phyloP scores from a whole-genome alignment of 2,797 vertebrate genomes.

The Scleropages formosus region DNA sequence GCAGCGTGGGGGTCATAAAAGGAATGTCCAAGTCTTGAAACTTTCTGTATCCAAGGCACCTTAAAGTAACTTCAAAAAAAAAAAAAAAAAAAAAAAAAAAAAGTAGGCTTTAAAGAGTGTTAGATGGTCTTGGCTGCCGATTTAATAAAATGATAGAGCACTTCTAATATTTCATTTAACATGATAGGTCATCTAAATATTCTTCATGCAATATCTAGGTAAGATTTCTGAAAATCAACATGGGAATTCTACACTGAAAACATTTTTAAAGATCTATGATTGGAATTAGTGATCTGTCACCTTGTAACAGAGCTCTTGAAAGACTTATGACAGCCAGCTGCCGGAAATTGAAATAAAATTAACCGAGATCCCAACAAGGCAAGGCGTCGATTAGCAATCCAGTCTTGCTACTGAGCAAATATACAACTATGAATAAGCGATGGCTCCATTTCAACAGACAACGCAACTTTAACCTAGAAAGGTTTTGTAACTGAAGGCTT shows the following conservation, averaged over 20 bases:
- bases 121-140: no score
- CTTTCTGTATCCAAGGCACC: no score
- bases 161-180: no score
- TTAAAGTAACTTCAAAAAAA: no score
- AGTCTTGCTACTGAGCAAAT: slow-evolving; percentile 13
- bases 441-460: slow-evolving; percentile 26
- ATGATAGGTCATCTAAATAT: no score
- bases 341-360: slow-evolving; percentile 16
- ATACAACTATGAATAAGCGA: background rate
- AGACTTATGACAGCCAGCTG: slow-evolving; percentile 29
- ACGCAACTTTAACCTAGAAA: slow-evolving; percentile 11
- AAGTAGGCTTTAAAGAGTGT: no score
- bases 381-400: slow-evolving; percentile 1
- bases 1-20: no score
- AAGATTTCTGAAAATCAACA: background rate
- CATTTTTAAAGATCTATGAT: background rate
- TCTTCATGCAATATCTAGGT: background rate
- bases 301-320: background rate
- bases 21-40: no score
- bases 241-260: background rate
- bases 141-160: no score
- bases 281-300: background rate
- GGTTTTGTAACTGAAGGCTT: slow-evolving; percentile 29
- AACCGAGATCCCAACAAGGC: slow-evolving; percentile 4
- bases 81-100: no score